Percentiles rank a stretch among this genome's conserved stretches.
Conservation (phyloP, 2,797 vertebrate genomes). For the Tachyglossus aculeatus region DNA sequence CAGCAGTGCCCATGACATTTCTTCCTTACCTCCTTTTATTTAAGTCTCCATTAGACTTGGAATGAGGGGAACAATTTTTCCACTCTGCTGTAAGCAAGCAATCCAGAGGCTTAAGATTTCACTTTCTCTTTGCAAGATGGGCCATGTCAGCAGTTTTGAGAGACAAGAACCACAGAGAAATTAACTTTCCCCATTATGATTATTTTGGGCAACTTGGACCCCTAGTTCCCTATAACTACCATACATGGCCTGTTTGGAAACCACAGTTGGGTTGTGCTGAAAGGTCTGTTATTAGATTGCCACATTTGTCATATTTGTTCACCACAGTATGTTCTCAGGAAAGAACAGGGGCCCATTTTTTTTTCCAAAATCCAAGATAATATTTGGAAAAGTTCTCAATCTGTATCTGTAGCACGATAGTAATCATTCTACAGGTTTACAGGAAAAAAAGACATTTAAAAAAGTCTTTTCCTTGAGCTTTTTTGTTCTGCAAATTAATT, state of each 20-base stretch:
- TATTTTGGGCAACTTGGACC: background rate
- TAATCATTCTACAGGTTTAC: no score
- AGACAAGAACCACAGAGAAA: background rate
- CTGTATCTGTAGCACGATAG: no score
- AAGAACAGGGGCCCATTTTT: no score
- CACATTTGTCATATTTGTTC: background rate
- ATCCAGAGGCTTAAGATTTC: background rate
- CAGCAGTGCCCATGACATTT: background rate
- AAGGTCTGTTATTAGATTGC: background rate
- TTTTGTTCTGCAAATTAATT: no score
- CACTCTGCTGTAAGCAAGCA: background rate
- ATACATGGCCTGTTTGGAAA: no score
- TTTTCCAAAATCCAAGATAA: no score
- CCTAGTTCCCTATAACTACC: no score
- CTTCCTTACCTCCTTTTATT: background rate
- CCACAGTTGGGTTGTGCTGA: background rate
- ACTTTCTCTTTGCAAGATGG: background rate
- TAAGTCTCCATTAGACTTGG: background rate
- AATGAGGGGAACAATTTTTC: background rate
- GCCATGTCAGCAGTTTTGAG: background rate
- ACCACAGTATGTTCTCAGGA: no score
- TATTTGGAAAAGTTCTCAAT: no score
- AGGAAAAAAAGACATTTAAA: no score
- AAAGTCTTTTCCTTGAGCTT: no score
- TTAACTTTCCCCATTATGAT: background rate